Evolutionary conservation across 1,140 invertebrate species (phyloP).

Genomic region (Augochlora pura): DNA sequence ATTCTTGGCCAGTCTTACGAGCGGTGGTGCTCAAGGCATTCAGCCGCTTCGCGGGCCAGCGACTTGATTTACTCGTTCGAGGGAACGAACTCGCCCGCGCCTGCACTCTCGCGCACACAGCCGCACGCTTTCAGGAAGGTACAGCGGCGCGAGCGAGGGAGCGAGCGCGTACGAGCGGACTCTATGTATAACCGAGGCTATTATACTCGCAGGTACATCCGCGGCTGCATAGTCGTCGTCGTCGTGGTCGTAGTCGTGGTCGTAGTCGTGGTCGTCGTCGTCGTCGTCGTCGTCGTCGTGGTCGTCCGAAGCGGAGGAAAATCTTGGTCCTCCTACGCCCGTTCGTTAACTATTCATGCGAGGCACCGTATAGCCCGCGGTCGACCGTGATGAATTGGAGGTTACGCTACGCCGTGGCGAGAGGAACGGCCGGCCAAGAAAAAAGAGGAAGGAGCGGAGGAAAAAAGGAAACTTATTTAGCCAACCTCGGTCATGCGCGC

Average conservation of each 20-base stretch:
- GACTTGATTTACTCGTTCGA: slow-evolving; percentile 67
- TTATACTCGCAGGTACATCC: slow-evolving; percentile 57
- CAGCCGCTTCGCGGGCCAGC: slow-evolving; percentile 57
- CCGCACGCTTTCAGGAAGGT: slow-evolving; percentile 24
- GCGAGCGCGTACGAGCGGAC: slow-evolving; percentile 6
- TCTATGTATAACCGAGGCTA: slow-evolving; percentile 54
- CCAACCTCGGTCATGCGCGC: slow-evolving; percentile 7
- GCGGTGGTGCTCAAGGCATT: slow-evolving; percentile 42
- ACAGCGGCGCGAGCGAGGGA: too few species aligned
- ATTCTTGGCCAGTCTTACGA: slow-evolving; percentile 57
- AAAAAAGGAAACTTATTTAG: slow-evolving; percentile 24
- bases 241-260: slow-evolving; percentile 47
- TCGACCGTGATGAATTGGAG: slow-evolving; percentile 59
- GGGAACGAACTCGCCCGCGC: slow-evolving; percentile 62
- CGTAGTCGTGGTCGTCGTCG: slow-evolving; percentile 50
- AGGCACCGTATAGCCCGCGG: slow-evolving; percentile 57
- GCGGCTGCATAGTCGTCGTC: slow-evolving; percentile 30
- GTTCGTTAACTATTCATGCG: slow-evolving; percentile 64
- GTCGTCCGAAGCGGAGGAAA: slow-evolving; percentile 51
- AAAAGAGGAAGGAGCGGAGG: background rate
- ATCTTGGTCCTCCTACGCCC: slow-evolving; percentile 62
- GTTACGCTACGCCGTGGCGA: slow-evolving; percentile 28
- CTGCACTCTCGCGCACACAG: slow-evolving; percentile 5
- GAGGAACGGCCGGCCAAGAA: background rate
- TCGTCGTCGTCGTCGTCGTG: slow-evolving; percentile 42